Percentiles rank a stretch among this genome's conserved stretches.
phyloP scores from a whole-genome alignment of 2,888 invertebrate species.

The Allophyes oxyacanthae region DNA sequence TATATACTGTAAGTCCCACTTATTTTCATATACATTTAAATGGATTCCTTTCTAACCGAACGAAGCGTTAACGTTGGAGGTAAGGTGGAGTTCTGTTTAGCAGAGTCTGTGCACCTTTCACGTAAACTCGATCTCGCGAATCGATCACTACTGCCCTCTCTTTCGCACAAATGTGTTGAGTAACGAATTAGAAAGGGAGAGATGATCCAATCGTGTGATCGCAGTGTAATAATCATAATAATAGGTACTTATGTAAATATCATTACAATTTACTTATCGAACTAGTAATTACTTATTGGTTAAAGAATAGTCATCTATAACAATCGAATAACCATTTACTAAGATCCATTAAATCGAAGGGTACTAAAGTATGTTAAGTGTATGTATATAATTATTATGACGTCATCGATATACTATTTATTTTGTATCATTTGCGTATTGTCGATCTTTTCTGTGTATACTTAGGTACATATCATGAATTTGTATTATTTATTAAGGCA shows the following conservation, averaged over 20 bases:
- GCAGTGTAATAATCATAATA: slow-evolving; percentile 65
- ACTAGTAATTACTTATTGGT: slow-evolving; percentile 69
- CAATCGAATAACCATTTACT: slow-evolving; percentile 80
- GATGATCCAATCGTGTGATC: slow-evolving; percentile 48
- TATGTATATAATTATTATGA: slow-evolving; percentile 82
- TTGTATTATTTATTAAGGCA: slow-evolving; percentile 79
- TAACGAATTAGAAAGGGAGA: slow-evolving; percentile 42
- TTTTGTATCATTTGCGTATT: slow-evolving; percentile 83
- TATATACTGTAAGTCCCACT: slow-evolving; percentile 89
- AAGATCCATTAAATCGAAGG: slow-evolving; percentile 86
- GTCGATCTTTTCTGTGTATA: slow-evolving; percentile 86
- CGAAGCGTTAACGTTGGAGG: slow-evolving; percentile 80
- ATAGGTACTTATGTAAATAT: slow-evolving; percentile 86
- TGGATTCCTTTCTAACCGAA: slow-evolving; percentile 85
- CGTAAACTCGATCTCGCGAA: slow-evolving; percentile 58
- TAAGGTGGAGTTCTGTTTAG: slow-evolving; percentile 69
- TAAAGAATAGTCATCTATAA: slow-evolving; percentile 82
- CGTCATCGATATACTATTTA: slow-evolving; percentile 86
- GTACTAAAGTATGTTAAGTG: slow-evolving; percentile 87
- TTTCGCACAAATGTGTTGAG: slow-evolving; percentile 45
- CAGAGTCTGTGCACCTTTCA: slow-evolving; percentile 65
- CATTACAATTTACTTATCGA: slow-evolving; percentile 78
- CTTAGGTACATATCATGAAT: slow-evolving; percentile 88
- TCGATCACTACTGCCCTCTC: slow-evolving; percentile 41
- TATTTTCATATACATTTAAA: slow-evolving; percentile 89